phyloP scores from a whole-genome alignment of 2,113 vertebrate genomes.

The Dolichallabes microphthalmus region DNA sequence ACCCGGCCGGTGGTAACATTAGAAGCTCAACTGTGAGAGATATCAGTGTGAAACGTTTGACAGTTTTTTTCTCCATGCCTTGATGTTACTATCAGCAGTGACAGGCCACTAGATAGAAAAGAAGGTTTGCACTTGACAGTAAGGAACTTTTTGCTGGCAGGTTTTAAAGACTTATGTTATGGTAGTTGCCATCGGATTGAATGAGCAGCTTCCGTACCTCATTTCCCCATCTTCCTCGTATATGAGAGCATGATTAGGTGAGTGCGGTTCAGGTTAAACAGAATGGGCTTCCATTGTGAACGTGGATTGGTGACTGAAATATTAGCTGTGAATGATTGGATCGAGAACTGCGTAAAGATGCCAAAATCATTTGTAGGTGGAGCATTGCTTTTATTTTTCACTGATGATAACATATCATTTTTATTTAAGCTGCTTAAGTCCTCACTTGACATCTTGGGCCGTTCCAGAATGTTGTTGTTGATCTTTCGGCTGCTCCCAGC shows the following conservation, averaged over 20 bases:
- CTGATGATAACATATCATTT: conserved; percentile 59
- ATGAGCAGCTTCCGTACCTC: conserved; percentile 10
- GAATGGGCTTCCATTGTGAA: conserved; percentile 43
- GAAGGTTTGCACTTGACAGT: conserved; percentile 46
- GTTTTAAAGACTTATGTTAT: neutral
- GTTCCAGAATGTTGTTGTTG: conserved; percentile 44
- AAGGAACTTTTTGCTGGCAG: conserved; percentile 40
- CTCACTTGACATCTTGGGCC: neutral
- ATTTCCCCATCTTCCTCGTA: neutral
- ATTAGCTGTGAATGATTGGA: neutral
- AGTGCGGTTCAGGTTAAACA: conserved; percentile 17
- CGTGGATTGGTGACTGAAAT: neutral
- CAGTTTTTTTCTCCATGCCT: conserved; percentile 40
- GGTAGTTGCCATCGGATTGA: neutral
- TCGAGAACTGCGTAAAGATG: neutral
- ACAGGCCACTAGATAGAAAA: conserved; percentile 47
- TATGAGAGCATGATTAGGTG: conserved; percentile 7
- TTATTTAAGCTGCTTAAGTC: conserved; percentile 55
- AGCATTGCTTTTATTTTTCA: conserved; percentile 53
- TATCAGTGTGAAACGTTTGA: neutral
- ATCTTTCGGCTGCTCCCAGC: too few species aligned
- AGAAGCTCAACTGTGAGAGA: neutral
- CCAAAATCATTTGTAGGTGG: conserved; percentile 56
- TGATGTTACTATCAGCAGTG: conserved; percentile 45
- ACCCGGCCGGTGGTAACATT: neutral